These are phyloP conservation scores for Halictus rubicundus DNA, from an alignment of 1,140 invertebrate genomes.

Conservation along the genomic window DNA sequence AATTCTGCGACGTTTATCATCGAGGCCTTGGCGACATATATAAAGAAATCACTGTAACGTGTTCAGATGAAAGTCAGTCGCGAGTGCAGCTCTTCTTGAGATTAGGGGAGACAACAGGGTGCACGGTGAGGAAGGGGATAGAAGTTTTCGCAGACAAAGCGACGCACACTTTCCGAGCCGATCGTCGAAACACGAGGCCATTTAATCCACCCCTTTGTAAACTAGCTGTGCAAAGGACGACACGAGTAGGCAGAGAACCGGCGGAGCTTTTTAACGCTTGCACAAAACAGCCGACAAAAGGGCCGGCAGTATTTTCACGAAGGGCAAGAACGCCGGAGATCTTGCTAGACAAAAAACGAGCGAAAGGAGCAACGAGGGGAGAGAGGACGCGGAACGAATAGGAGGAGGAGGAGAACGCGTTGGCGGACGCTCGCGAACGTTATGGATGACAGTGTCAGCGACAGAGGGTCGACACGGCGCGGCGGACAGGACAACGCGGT, in stretches of 20 bases:
- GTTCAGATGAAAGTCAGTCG: no score
- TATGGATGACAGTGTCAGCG: constrained; percentile 74
- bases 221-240: neutral
- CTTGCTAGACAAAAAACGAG: neutral
- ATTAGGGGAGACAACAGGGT: no score
- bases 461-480: constrained; percentile 61
- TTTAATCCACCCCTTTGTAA: neutral
- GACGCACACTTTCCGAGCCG: no score
- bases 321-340: neutral
- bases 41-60: no score
- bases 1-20: no score
- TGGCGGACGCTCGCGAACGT: constrained; percentile 49
- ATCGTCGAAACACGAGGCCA: neutral
- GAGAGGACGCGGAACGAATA: constrained; percentile 2
- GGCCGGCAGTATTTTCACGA: neutral
- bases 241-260: no score
- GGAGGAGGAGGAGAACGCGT: constrained; percentile 7
- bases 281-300: neutral
- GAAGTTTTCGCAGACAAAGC: no score
- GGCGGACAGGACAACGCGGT: constrained; percentile 66
- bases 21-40: no score
- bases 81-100: no score
- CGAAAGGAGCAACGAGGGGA: neutral
- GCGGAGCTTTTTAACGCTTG: neutral
- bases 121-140: no score